Evolutionary conservation across 2,797 vertebrate species (phyloP).

Genomic region (Artibeus jamaicensis): DNA sequence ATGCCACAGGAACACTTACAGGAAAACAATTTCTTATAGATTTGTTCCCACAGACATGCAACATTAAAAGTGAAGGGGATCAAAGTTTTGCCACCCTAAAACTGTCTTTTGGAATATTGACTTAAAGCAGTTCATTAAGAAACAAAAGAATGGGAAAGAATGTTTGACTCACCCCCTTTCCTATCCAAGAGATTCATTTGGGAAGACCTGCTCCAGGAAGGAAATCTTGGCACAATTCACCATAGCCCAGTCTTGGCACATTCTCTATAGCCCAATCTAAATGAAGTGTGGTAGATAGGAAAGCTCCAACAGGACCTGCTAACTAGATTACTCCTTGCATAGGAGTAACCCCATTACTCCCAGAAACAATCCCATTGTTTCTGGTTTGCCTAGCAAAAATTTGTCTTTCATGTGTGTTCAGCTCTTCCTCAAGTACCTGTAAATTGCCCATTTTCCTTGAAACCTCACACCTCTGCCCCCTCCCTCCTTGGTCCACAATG

Average conservation of each 20-base stretch:
- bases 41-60: background rate
- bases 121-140: background rate
- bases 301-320: background rate
- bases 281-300: background rate
- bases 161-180: background rate
- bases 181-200: background rate
- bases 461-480: background rate
- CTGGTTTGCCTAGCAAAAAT: background rate
- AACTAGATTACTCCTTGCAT: background rate
- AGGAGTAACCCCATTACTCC: too few species aligned
- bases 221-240: background rate
- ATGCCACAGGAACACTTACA: background rate
- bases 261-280: background rate
- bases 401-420: background rate
- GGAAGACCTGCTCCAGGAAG: background rate
- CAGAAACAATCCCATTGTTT: background rate
- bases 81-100: background rate
- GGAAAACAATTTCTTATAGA: background rate
- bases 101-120: background rate
- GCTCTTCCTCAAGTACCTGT: background rate
- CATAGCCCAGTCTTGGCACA: background rate
- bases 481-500: background rate
- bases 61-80: background rate
- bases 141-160: background rate
- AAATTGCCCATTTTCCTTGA: background rate